phyloP scores from a whole-genome alignment of 1,140 invertebrate genomes.

The Trissolcus basalis region DNA sequence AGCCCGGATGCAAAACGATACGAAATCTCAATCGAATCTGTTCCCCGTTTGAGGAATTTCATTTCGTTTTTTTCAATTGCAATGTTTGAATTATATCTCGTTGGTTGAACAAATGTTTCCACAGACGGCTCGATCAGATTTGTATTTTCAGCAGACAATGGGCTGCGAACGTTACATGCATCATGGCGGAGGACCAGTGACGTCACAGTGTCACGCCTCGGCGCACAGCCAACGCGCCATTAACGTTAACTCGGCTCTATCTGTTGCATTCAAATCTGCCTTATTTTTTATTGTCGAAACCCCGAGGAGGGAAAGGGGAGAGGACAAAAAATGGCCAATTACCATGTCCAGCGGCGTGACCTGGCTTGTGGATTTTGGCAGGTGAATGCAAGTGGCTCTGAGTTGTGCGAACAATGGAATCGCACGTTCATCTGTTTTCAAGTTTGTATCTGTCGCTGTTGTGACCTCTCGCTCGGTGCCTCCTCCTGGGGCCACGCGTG shows the following conservation, averaged over 20 bases:
- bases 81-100: no score
- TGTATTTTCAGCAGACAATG: neutral
- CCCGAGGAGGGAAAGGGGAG: constrained; percentile 53
- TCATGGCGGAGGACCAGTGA: constrained; percentile 68
- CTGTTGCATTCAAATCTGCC: constrained; percentile 47
- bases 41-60: no score
- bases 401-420: no score
- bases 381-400: no score
- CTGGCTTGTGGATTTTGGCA: neutral
- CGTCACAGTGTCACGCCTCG: constrained; percentile 75
- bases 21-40: no score
- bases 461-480: no score
- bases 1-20: no score
- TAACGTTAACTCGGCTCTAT: constrained; percentile 67
- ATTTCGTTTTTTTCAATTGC: no score
- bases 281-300: constrained; percentile 43
- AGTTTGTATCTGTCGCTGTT: neutral
- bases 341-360: constrained; percentile 13
- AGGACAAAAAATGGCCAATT: constrained; percentile 53
- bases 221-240: constrained; percentile 66
- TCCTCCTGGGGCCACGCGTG: neutral
- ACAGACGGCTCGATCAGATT: no score
- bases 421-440: neutral
- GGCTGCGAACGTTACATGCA: constrained; percentile 34
- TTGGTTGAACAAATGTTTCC: no score